Percentiles rank a stretch among this genome's conserved stretches.
Conservation (phyloP, 2,113 vertebrate species). For the Passer domesticus region DNA sequence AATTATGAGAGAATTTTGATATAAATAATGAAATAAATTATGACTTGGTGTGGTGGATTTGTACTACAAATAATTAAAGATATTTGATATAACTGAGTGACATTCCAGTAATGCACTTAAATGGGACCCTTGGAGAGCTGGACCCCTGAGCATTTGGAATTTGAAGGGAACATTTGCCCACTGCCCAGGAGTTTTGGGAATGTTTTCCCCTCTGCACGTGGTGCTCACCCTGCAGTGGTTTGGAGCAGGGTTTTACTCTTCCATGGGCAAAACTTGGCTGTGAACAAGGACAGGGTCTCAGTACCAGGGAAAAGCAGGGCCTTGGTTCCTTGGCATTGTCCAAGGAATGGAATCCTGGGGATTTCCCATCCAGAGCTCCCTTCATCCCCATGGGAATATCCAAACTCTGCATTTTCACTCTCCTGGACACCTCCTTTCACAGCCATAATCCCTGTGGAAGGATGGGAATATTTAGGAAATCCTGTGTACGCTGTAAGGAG, state of each 20-base stretch:
- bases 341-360: background rate
- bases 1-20: background rate
- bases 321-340: background rate
- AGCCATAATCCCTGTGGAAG: background rate
- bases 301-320: background rate
- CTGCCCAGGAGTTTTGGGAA: background rate
- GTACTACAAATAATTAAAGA: background rate
- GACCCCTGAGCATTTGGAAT: background rate
- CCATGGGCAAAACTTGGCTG: background rate
- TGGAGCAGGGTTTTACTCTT: background rate
- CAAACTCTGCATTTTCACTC: background rate
- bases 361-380: background rate
- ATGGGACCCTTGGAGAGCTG: background rate
- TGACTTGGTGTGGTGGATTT: background rate
- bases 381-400: background rate
- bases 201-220: background rate
- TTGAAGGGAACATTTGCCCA: background rate
- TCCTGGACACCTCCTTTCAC: background rate
- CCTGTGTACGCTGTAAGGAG: background rate
- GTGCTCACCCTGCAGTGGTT: background rate
- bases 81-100: background rate
- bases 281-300: background rate
- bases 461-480: background rate
- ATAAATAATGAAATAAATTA: background rate
- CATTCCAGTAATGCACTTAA: background rate